A percentile compares a stretch with the other conserved stretches of the same genome.
Conservation (phyloP, 2,888 invertebrate genomes). For the Cylloceria caligata region DNA sequence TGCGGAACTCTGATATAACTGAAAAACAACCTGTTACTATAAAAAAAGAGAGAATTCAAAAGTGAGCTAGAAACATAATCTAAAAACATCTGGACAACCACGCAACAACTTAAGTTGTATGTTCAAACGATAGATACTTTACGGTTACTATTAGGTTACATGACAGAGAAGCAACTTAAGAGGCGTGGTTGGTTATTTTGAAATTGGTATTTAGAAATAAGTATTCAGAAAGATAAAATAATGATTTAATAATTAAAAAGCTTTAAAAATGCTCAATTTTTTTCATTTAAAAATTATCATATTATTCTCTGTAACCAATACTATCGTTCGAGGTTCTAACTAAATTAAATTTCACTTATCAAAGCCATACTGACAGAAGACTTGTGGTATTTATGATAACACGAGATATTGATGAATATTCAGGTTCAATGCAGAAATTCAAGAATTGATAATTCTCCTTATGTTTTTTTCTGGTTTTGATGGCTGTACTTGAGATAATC, state of each 20-base stretch:
- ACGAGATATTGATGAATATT: neutral
- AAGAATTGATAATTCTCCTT: neutral
- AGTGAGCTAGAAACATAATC: too few species aligned
- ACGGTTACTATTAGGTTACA: too few species aligned
- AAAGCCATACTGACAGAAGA: neutral
- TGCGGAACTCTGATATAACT: too few species aligned
- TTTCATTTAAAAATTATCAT: neutral
- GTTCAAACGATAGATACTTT: too few species aligned
- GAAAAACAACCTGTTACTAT: too few species aligned
- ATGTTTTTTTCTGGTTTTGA: neutral
- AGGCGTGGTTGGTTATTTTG: too few species aligned
- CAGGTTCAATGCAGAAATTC: neutral
- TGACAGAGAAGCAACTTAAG: too few species aligned
- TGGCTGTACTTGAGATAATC: neutral
- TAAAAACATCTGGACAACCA: too few species aligned
- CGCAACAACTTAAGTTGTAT: too few species aligned
- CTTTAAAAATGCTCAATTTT: neutral
- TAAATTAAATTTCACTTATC: neutral
- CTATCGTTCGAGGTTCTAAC: neutral
- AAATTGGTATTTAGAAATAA: too few species aligned
- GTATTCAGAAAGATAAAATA: neutral
- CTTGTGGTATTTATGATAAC: neutral
- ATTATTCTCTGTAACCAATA: neutral
- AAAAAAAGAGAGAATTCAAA: too few species aligned
- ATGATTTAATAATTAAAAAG: neutral